phyloP scores from a whole-genome alignment of 2,797 vertebrate species.

The Erpetoichthys calabaricus region DNA sequence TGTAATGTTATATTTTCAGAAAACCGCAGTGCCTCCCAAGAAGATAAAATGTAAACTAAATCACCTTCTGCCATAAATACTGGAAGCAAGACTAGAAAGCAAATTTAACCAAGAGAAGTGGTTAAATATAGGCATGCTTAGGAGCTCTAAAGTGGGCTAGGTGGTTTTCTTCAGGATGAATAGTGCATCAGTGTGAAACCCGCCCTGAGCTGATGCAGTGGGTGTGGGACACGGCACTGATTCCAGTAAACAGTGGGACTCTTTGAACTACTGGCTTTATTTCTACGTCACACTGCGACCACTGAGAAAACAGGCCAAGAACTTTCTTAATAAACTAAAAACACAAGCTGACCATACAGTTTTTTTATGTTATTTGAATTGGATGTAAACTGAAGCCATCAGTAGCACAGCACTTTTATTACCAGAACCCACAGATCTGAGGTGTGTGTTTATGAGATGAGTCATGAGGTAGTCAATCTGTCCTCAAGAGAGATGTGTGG shows the following conservation, averaged over 20 bases:
- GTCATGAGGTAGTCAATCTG: background rate
- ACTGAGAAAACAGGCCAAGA: slow-evolving; percentile 37
- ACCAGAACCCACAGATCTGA: slow-evolving; percentile 1
- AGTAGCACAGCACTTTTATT: background rate
- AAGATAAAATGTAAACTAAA: background rate
- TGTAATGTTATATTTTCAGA: too few relatives aligned
- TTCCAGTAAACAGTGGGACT: slow-evolving; percentile 40
- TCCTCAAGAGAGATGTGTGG: background rate
- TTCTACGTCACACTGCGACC: slow-evolving; percentile 43
- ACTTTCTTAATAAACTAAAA: slow-evolving; percentile 28
- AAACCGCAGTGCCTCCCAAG: slow-evolving; percentile 6
- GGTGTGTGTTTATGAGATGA: background rate
- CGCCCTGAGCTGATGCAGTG: slow-evolving; percentile 34
- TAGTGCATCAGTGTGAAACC: slow-evolving; percentile 32
- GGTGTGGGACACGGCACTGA: slow-evolving; percentile 8
- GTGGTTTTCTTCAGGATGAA: slow-evolving; percentile 19
- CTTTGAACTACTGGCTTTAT: slow-evolving; percentile 45
- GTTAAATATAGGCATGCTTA: slow-evolving; percentile 4
- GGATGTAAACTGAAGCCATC: background rate
- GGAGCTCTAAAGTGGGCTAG: background rate
- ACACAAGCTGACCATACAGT: slow-evolving; percentile 21
- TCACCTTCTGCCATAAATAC: background rate
- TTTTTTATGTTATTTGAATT: background rate
- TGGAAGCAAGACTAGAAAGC: slow-evolving; percentile 8
- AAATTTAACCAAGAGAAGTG: slow-evolving; percentile 6